Conservation (phyloP, 2,113 vertebrate genomes). For the Oryzias curvinotus region DNA sequence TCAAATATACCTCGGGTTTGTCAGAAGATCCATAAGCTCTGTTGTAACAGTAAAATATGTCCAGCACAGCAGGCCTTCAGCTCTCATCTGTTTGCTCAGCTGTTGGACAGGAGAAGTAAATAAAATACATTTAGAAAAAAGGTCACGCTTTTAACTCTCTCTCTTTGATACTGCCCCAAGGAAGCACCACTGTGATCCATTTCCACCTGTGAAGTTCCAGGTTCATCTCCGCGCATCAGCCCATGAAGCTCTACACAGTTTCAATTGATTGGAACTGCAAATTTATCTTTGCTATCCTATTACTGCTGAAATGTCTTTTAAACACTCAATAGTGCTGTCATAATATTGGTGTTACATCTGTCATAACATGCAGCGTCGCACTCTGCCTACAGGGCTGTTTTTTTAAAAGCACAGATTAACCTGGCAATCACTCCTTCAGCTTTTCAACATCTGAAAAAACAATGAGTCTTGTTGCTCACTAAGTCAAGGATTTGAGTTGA, state of each 20-base stretch:
- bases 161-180: too few species aligned
- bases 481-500: neutral
- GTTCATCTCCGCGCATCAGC: conserved; percentile 27
- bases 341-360: conserved; percentile 64
- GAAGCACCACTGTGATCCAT: conserved; percentile 4
- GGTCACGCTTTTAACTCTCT: too few species aligned
- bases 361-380: conserved; percentile 58
- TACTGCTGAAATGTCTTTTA: conserved; percentile 47
- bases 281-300: conserved; percentile 36
- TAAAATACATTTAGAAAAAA: too few species aligned
- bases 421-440: conserved; percentile 28
- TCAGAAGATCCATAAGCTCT: too few species aligned
- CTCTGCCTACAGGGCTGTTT: conserved; percentile 31
- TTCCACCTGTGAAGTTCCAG: conserved; percentile 16
- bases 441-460: conserved; percentile 23
- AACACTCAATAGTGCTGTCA: conserved; percentile 58
- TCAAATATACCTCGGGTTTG: too few species aligned
- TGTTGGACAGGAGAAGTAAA: too few species aligned
- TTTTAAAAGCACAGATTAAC: conserved; percentile 26
- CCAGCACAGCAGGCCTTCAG: too few species aligned
- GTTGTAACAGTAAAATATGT: too few species aligned
- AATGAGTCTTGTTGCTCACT: neutral
- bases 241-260: conserved; percentile 24
- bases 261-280: conserved; percentile 46
- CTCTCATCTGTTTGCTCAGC: too few species aligned